Percentiles rank a stretch among this genome's conserved stretches.
These are phyloP conservation scores for Oryzias woworae DNA, from an alignment of 2,113 vertebrate genomes.

Conservation along the genomic window DNA sequence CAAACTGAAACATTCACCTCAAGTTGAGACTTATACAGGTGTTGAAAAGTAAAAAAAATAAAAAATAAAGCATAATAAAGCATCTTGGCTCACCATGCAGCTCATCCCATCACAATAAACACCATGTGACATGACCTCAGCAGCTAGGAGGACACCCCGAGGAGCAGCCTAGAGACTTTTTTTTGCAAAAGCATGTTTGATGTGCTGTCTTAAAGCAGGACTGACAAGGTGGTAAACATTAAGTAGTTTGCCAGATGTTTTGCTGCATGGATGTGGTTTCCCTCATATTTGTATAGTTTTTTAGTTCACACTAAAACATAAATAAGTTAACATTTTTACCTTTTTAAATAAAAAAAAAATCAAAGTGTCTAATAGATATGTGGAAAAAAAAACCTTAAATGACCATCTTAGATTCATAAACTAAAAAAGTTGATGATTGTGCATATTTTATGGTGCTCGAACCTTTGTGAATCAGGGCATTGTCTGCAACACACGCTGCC, in stretches of 20 bases:
- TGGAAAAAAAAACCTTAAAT: not conserved
- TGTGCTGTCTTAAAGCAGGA: not conserved
- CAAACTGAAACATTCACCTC: no score
- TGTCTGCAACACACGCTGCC: no score
- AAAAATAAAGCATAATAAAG: constrained; percentile 26
- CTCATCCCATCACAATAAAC: constrained; percentile 44
- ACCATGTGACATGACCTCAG: constrained; percentile 60
- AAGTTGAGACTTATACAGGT: no score
- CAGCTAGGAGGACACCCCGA: constrained; percentile 39
- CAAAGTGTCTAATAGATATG: not conserved
- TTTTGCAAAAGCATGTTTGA: constrained; percentile 19
- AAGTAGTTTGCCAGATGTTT: constrained; percentile 7
- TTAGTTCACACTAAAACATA: no score
- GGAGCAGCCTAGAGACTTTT: constrained; percentile 27
- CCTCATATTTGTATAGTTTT: not conserved
- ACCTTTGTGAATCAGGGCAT: no score
- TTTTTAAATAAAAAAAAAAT: not conserved
- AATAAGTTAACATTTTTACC: no score
- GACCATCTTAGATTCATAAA: no score
- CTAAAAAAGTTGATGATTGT: no score
- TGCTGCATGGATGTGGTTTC: not conserved
- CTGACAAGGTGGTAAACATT: constrained; percentile 27
- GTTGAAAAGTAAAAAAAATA: no score
- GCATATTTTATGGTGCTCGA: no score
- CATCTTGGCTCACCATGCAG: constrained; percentile 24